Percentiles rank a stretch among this genome's conserved stretches.
Conservation (phyloP, 2,797 vertebrate genomes). For the Gymnoscopelus microlampas region DNA sequence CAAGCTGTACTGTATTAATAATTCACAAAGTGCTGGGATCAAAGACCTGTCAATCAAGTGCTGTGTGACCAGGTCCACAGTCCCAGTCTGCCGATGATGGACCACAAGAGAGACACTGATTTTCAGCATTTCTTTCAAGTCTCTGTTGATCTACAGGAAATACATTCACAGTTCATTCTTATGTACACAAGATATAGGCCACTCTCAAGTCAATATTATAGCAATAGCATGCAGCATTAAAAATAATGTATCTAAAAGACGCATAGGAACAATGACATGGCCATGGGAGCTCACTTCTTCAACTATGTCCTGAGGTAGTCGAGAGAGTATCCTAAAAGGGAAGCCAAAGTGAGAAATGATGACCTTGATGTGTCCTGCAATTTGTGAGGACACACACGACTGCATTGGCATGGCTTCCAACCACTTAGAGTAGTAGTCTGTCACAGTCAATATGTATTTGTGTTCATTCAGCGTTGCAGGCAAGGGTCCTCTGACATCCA, state of each 20-base stretch:
- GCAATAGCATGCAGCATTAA: background rate
- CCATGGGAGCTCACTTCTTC: slow-evolving; percentile 59
- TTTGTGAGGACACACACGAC: slow-evolving; percentile 45
- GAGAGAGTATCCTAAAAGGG: slow-evolving; percentile 73
- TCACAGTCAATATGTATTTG: slow-evolving; percentile 71
- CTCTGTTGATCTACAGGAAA: slow-evolving; percentile 68
- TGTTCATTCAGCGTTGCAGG: slow-evolving; percentile 62
- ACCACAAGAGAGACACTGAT: slow-evolving; percentile 54
- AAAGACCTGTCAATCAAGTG: slow-evolving; percentile 74
- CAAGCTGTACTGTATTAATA: background rate
- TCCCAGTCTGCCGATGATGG: slow-evolving; percentile 71
- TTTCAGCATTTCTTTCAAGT: slow-evolving; percentile 64
- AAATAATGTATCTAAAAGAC: background rate
- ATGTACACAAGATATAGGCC: background rate
- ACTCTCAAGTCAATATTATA: background rate
- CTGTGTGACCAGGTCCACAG: slow-evolving; percentile 62
- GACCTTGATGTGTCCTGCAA: slow-evolving; percentile 60
- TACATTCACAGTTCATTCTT: slow-evolving; percentile 3
- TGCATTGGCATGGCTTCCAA: slow-evolving; percentile 73
- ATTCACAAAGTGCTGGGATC: background rate
- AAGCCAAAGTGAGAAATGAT: slow-evolving; percentile 71
- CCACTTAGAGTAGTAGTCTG: slow-evolving; percentile 78
- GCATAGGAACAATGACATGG: background rate
- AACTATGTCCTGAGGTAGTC: slow-evolving; percentile 68
- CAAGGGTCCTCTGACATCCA: slow-evolving; percentile 78